Percentiles rank a stretch among this genome's conserved stretches.
Conservation (phyloP, 1,140 invertebrate species). For the Phthorimaea operculella region DNA sequence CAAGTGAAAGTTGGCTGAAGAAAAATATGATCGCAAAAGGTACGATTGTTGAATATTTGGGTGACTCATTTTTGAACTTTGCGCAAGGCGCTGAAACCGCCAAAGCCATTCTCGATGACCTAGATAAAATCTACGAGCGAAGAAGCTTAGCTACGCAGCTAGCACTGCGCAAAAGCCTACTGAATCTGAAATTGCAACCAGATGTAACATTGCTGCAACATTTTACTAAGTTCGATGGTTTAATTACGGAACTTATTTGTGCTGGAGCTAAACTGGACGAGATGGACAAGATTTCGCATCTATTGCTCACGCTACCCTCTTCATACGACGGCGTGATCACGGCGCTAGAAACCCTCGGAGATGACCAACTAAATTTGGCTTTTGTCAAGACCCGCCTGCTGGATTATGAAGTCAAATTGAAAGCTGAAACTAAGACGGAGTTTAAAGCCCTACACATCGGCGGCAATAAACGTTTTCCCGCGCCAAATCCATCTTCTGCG, state of each 20-base stretch:
- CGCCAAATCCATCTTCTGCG: background rate
- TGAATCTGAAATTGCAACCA: slow-evolving; percentile 39
- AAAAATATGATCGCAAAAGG: slow-evolving; percentile 33
- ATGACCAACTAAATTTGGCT: slow-evolving; percentile 37
- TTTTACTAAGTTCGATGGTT: slow-evolving; percentile 45
- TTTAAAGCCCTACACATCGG: slow-evolving; percentile 23
- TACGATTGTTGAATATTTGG: slow-evolving; percentile 39
- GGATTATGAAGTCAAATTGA: slow-evolving; percentile 51
- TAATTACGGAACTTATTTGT: slow-evolving; percentile 42
- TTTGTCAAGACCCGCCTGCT: slow-evolving; percentile 51
- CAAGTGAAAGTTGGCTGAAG: slow-evolving; percentile 30
- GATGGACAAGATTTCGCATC: slow-evolving; percentile 37
- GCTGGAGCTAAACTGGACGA: slow-evolving; percentile 49
- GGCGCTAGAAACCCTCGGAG: slow-evolving; percentile 49
- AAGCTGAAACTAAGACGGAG: slow-evolving; percentile 27
- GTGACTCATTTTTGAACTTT: slow-evolving; percentile 40
- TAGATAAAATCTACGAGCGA: slow-evolving; percentile 48
- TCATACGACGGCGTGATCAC: slow-evolving; percentile 44
- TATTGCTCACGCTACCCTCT: slow-evolving; percentile 42
- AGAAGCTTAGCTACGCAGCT: slow-evolving; percentile 50
- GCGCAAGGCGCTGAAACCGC: slow-evolving; percentile 29
- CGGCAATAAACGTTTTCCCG: too few species aligned
- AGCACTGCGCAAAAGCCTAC: slow-evolving; percentile 39
- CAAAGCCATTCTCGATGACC: slow-evolving; percentile 1
- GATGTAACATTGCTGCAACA: slow-evolving; percentile 40